Conservation (phyloP, 2,888 invertebrate genomes). For the Aromia moschata region DNA sequence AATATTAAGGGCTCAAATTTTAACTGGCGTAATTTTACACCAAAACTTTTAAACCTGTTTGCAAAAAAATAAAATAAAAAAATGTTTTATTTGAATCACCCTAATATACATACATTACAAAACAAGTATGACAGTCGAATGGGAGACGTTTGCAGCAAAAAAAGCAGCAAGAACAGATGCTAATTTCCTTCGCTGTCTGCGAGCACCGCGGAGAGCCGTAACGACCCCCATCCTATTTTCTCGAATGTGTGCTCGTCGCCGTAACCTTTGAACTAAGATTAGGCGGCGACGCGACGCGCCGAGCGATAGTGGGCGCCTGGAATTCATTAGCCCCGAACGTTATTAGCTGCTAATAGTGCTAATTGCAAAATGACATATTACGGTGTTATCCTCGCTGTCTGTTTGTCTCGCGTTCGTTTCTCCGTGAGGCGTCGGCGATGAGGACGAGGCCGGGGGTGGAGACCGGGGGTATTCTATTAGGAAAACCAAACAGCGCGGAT, state of each 20-base stretch:
- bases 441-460: too few relatives aligned
- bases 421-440: constrained; percentile 6
- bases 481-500: constrained; percentile 10
- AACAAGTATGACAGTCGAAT: too few relatives aligned
- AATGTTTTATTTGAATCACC: too few relatives aligned
- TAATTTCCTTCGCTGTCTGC: background rate
- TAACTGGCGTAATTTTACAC: too few relatives aligned
- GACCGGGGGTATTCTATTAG: constrained; percentile 15
- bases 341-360: constrained; percentile 38
- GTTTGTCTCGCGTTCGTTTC: constrained; percentile 22
- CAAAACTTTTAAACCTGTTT: too few relatives aligned
- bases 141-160: too few relatives aligned
- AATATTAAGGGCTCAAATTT: too few relatives aligned
- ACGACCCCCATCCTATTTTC: background rate
- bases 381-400: constrained; percentile 31
- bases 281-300: too few relatives aligned
- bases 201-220: background rate
- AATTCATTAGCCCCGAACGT: constrained; percentile 35
- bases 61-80: too few relatives aligned
- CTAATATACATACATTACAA: too few relatives aligned
- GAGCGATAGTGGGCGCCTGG: constrained; percentile 24
- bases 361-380: constrained; percentile 36
- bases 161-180: too few relatives aligned
- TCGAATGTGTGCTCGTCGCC: background rate
- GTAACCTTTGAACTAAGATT: background rate